Conservation (phyloP, 2,113 vertebrate genomes). For the Podocnemis expansa region DNA sequence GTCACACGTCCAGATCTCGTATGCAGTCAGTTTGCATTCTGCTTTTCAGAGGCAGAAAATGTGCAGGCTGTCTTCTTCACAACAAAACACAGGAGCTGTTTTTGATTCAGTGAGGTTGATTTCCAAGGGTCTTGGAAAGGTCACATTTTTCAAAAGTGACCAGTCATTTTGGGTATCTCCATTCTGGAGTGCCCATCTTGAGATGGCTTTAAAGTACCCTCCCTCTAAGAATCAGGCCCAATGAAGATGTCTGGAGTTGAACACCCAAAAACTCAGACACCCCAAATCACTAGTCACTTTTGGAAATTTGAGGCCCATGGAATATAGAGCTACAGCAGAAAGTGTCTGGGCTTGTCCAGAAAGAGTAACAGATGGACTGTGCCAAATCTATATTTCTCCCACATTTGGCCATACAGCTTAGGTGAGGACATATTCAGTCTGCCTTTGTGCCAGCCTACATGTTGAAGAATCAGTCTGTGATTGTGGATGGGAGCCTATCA, state of each 20-base stretch:
- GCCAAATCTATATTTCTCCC: background rate
- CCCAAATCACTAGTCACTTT: background rate
- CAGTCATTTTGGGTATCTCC: background rate
- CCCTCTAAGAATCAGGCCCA: background rate
- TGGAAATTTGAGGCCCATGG: background rate
- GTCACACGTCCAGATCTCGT: background rate
- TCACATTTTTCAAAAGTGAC: background rate
- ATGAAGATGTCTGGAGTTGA: background rate
- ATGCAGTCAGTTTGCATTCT: background rate
- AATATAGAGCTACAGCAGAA: background rate
- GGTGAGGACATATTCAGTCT: background rate
- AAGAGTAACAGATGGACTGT: background rate
- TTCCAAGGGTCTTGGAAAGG: background rate
- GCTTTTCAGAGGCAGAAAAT: constrained; percentile 12
- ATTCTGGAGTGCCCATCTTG: background rate
- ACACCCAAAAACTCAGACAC: background rate
- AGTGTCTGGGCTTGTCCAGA: background rate
- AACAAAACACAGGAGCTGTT: background rate
- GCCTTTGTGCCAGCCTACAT: background rate
- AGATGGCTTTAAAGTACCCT: background rate
- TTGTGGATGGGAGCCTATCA: background rate
- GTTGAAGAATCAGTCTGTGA: background rate
- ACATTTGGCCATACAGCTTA: background rate
- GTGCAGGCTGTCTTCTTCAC: background rate
- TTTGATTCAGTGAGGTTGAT: background rate